phyloP scores from a whole-genome alignment of 2,113 vertebrate genomes.

The Chionodraco myersi region DNA sequence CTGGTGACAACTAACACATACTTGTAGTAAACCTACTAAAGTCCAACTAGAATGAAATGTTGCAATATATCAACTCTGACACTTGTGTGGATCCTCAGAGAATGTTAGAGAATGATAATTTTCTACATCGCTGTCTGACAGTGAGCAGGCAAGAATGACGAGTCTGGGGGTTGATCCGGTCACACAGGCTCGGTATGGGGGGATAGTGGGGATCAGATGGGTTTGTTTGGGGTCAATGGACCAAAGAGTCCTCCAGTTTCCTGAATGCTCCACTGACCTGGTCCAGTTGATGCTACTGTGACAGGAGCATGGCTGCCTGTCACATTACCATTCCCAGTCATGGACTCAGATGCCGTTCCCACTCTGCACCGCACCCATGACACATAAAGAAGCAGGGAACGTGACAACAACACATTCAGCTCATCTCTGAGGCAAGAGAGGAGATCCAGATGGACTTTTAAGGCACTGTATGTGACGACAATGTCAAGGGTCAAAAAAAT shows the following conservation, averaged over 20 bases:
- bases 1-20: not conserved
- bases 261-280: slow-evolving; percentile 57
- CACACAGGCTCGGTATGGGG: slow-evolving; percentile 33
- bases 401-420: slow-evolving; percentile 38
- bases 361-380: slow-evolving; percentile 18
- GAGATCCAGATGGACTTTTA: not conserved
- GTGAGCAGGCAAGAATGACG: slow-evolving; percentile 32
- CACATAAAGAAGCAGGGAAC: slow-evolving; percentile 34
- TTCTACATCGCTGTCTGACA: slow-evolving; percentile 30
- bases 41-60: not conserved
- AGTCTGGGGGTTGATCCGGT: slow-evolving; percentile 38
- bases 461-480: not conserved
- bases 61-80: not conserved
- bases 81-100: not conserved
- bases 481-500: not conserved
- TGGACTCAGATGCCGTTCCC: slow-evolving; percentile 51
- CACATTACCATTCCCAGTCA: slow-evolving; percentile 70
- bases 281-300: slow-evolving; percentile 57
- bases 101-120: slow-evolving; percentile 14
- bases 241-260: slow-evolving; percentile 45
- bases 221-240: slow-evolving; percentile 28
- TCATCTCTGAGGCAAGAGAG: not conserved
- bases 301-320: slow-evolving; percentile 70
- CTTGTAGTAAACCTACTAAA: not conserved
- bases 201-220: not conserved